These are phyloP conservation scores for Pangasianodon gigas DNA, from an alignment of 2,113 vertebrate species.

Conservation along the genomic window DNA sequence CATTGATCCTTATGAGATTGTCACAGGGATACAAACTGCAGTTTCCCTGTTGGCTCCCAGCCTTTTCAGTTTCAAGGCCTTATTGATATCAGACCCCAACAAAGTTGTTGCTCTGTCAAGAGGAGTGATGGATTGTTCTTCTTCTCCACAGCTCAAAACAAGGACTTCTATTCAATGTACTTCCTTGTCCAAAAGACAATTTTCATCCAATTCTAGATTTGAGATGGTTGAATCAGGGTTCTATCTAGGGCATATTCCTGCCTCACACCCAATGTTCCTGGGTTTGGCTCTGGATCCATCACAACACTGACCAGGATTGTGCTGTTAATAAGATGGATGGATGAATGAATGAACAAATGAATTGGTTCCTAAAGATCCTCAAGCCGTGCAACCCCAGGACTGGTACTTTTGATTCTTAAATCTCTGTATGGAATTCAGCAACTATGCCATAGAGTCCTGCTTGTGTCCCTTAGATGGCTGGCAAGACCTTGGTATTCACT, in stretches of 20 bases:
- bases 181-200: not conserved
- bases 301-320: not conserved
- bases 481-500: not conserved
- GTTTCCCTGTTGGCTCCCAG: not conserved
- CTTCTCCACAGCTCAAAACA: not conserved
- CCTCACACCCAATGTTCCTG: not conserved
- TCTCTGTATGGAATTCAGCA: not conserved
- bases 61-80: not conserved
- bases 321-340: not conserved
- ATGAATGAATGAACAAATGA: not conserved
- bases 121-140: not conserved
- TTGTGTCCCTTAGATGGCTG: not conserved
- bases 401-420: not conserved
- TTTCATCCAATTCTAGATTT: not conserved
- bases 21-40: not conserved
- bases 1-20: not conserved
- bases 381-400: not conserved
- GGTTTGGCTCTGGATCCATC: not conserved
- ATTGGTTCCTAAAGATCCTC: not conserved
- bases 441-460: not conserved
- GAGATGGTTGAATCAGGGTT: not conserved
- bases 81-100: not conserved
- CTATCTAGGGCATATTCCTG: not conserved
- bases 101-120: not conserved
- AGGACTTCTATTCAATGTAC: not conserved